Conservation (phyloP, 2,113 vertebrate genomes). For the Rutilus rutilus region DNA sequence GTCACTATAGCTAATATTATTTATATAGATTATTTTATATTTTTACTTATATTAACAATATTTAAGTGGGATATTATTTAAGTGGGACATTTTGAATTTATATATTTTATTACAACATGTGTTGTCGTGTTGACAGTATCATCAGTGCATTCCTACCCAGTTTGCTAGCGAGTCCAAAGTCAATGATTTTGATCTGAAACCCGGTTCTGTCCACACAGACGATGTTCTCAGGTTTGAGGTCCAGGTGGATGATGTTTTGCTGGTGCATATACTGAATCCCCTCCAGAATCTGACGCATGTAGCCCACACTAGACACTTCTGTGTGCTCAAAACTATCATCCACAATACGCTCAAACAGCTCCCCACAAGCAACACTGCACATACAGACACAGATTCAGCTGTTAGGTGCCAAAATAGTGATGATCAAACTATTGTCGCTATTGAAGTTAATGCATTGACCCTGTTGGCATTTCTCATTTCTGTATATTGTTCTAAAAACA, state of each 20-base stretch:
- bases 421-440: no score
- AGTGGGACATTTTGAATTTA: not conserved
- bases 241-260: conserved; percentile 90
- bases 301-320: conserved; percentile 84
- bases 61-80: not conserved
- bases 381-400: conserved; percentile 3
- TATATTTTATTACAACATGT: not conserved
- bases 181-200: conserved; percentile 93
- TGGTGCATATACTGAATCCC: conserved; percentile 88
- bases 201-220: conserved; percentile 87
- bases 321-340: conserved; percentile 90
- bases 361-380: conserved; percentile 89
- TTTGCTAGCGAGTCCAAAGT: conserved; percentile 92
- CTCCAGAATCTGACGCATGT: conserved; percentile 91
- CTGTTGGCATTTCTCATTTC: not conserved
- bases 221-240: conserved; percentile 98
- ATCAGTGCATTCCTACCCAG: conserved; percentile 71
- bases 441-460: not conserved
- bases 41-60: not conserved
- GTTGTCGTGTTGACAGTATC: not conserved
- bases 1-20: not conserved
- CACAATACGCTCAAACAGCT: conserved; percentile 94
- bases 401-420: not conserved
- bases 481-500: not conserved
- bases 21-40: not conserved